A percentile compares a stretch with the other conserved stretches of the same genome.
Conservation (phyloP, 2,113 vertebrate species). For the Prunella himalayana region DNA sequence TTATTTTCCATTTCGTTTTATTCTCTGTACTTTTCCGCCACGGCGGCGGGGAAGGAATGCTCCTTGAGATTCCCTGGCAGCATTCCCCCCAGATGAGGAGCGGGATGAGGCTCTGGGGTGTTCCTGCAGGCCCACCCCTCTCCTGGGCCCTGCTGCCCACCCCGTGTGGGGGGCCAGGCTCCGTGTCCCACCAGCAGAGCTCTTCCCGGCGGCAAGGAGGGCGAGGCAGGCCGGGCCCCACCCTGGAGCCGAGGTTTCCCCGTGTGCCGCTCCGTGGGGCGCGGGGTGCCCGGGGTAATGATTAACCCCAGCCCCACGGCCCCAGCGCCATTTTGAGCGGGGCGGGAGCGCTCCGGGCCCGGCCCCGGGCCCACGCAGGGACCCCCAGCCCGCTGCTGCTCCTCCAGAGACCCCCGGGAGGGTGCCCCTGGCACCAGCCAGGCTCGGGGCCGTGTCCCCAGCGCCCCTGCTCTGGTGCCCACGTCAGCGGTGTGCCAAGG, state of each 20-base stretch:
- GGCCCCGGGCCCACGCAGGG: rapidly evolving
- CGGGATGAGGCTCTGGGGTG: neutral
- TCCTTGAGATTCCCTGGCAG: neutral
- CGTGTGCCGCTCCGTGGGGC: neutral
- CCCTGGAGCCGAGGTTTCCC: rapidly evolving
- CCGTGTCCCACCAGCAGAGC: neutral
- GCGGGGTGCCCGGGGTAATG: neutral
- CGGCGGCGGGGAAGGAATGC: neutral
- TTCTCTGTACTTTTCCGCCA: rapidly evolving
- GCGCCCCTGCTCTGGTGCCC: neutral
- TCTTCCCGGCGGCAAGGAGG: neutral
- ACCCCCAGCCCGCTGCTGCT: rapidly evolving
- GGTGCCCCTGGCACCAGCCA: neutral
- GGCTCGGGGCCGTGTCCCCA: rapidly evolving
- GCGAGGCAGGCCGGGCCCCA: neutral
- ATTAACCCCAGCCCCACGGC: conserved; percentile 32
- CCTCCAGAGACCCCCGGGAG: neutral
- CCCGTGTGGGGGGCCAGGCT: rapidly evolving
- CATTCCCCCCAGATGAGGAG: neutral
- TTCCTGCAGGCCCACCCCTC: neutral
- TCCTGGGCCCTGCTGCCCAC: neutral
- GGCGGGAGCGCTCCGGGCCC: neutral
- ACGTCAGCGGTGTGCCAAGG: rapidly evolving
- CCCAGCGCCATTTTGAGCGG: conserved; percentile 49
- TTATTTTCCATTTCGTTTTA: neutral